These are phyloP conservation scores for Pavo muticus DNA, from an alignment of 2,113 vertebrate genomes.

Conservation along the genomic window DNA sequence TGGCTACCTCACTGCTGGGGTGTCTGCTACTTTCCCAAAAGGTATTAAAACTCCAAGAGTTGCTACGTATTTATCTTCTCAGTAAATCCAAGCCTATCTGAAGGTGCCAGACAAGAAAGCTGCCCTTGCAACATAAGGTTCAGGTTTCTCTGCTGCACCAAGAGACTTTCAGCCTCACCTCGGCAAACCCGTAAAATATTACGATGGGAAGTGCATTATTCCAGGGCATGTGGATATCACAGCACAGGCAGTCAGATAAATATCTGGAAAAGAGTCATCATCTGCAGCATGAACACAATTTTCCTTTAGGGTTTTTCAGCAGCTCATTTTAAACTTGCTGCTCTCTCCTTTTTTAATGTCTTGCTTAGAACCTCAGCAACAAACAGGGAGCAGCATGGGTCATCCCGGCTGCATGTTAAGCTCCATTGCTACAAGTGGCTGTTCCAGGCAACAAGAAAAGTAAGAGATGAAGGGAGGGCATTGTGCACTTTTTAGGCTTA, in stretches of 20 bases:
- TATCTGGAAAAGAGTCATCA: background rate
- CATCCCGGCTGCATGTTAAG: background rate
- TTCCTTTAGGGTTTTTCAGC: background rate
- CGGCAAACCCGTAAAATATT: background rate
- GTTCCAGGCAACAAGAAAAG: background rate
- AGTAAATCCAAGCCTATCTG: background rate
- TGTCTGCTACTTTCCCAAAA: background rate
- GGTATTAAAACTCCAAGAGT: background rate
- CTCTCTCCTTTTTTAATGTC: background rate
- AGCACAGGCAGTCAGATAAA: background rate
- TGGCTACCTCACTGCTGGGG: background rate
- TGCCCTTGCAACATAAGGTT: background rate
- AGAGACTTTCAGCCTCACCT: background rate
- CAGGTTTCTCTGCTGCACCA: background rate
- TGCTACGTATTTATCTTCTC: background rate
- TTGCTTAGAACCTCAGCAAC: background rate
- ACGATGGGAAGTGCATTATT: background rate
- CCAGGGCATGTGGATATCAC: background rate
- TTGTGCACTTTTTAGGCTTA: background rate
- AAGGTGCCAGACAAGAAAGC: background rate
- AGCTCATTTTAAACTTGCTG: background rate
- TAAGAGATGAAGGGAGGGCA: background rate
- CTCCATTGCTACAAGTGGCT: background rate
- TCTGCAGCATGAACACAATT: accelerated
- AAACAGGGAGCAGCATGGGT: accelerated